phyloP scores from a whole-genome alignment of 2,888 invertebrate genomes.

The Craniophora ligustri region DNA sequence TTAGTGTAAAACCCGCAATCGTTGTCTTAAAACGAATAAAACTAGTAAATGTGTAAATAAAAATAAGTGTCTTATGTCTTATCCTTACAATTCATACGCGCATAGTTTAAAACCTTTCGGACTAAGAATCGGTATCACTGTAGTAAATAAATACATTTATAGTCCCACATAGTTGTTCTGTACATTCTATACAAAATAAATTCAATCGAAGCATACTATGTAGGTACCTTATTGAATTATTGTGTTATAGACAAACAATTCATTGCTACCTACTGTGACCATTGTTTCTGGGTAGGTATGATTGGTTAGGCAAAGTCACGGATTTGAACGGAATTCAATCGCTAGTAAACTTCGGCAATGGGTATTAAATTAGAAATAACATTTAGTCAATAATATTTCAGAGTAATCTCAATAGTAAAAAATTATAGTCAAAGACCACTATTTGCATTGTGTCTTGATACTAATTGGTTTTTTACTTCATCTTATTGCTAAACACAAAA shows the following conservation, averaged over 20 bases:
- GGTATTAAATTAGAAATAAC: background rate
- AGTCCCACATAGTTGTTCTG: slow-evolving; percentile 54
- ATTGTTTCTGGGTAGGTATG: slow-evolving; percentile 14
- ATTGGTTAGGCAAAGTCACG: slow-evolving; percentile 12
- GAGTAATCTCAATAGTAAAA: too few relatives aligned
- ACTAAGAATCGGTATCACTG: slow-evolving; percentile 68
- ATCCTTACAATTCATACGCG: slow-evolving; percentile 59
- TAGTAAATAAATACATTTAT: slow-evolving; percentile 65
- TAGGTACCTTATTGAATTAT: slow-evolving; percentile 52
- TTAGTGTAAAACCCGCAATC: background rate
- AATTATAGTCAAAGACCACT: too few relatives aligned
- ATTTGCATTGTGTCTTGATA: too few relatives aligned
- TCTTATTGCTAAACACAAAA: too few relatives aligned
- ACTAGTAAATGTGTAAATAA: background rate
- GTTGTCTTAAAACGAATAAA: background rate
- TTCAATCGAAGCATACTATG: slow-evolving; percentile 56
- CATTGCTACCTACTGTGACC: background rate
- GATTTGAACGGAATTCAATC: background rate
- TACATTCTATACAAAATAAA: slow-evolving; percentile 63
- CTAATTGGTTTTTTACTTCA: too few relatives aligned
- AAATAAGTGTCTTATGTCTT: slow-evolving; percentile 13
- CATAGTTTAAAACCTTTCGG: slow-evolving; percentile 53
- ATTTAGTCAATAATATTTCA: too few relatives aligned
- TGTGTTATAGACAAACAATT: slow-evolving; percentile 11
- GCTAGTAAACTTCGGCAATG: background rate